Evolutionary conservation across 2,113 vertebrate genomes (phyloP).

Genomic region (Rhabdornis inornatus): DNA sequence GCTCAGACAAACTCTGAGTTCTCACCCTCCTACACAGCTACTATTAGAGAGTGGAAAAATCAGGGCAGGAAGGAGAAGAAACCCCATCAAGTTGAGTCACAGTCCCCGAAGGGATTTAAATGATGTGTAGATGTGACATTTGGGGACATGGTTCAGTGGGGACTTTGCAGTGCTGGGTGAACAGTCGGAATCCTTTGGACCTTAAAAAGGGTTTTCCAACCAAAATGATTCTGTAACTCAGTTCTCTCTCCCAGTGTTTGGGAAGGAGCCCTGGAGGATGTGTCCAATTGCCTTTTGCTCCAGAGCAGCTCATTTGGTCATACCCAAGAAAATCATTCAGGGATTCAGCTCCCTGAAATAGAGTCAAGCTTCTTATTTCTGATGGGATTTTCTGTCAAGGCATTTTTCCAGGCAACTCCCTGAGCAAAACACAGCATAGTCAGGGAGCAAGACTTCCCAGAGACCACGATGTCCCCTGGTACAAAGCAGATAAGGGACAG

Average conservation of each 20-base stretch:
- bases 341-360: neutral
- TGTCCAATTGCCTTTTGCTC: neutral
- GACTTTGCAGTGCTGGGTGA: neutral
- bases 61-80: neutral
- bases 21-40: neutral
- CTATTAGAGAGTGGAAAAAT: neutral
- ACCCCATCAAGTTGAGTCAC: neutral
- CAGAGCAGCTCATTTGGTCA: neutral
- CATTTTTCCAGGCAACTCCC: slow-evolving; percentile 6
- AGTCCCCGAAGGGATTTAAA: neutral
- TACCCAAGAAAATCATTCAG: neutral
- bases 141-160: neutral
- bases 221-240: neutral
- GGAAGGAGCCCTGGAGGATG: neutral
- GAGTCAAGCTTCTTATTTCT: neutral
- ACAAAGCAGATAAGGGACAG: neutral
- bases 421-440: neutral
- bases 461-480: neutral
- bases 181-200: neutral
- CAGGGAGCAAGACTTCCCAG: neutral
- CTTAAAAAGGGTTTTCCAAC: neutral
- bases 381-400: neutral
- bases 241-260: neutral
- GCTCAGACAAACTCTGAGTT: neutral
- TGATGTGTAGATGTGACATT: neutral